These are phyloP conservation scores for Hemicentrotus pulcherrimus DNA, from an alignment of 35 echinoderm and acorn worm species.

Conservation along the genomic window DNA sequence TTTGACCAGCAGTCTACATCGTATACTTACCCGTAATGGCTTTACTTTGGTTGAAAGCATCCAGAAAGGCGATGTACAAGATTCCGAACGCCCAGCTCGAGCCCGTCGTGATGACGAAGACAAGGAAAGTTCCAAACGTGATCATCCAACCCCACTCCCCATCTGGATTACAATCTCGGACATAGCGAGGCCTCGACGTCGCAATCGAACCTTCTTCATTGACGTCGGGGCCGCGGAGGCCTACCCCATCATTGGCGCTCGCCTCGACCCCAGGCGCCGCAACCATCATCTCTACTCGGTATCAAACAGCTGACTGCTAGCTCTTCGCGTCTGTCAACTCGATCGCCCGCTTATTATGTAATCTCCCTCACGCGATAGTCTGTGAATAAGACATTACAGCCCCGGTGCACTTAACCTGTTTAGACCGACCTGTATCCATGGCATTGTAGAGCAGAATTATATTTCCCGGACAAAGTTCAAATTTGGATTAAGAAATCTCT, in stretches of 20 bases:
- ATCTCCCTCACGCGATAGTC: not conserved
- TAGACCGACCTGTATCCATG: no score
- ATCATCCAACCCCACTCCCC: conserved; percentile 58
- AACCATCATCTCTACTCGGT: not conserved
- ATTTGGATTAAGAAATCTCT: not conserved
- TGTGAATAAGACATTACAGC: not conserved
- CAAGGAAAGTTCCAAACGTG: conserved; percentile 12
- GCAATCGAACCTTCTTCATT: not conserved
- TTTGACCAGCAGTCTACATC: no score
- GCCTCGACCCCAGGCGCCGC: not conserved
- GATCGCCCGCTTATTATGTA: not conserved
- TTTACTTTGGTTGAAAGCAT: conserved; percentile 20
- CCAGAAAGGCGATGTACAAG: conserved; percentile 46
- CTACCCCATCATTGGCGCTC: not conserved
- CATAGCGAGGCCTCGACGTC: not conserved
- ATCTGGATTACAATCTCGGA: conserved; percentile 43
- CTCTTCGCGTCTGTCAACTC: not conserved
- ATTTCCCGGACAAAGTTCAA: not conserved
- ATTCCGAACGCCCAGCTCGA: conserved; percentile 55
- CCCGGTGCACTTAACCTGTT: not conserved
- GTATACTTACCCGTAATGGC: conserved; percentile 37
- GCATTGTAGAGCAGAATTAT: no score
- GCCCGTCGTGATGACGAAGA: conserved; percentile 50
- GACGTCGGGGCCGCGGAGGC: not conserved
- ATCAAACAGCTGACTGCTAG: not conserved